Base-by-base conservation (phyloP, 1,140 invertebrate genomes). In the Macrocentrus cingulum region DNA sequence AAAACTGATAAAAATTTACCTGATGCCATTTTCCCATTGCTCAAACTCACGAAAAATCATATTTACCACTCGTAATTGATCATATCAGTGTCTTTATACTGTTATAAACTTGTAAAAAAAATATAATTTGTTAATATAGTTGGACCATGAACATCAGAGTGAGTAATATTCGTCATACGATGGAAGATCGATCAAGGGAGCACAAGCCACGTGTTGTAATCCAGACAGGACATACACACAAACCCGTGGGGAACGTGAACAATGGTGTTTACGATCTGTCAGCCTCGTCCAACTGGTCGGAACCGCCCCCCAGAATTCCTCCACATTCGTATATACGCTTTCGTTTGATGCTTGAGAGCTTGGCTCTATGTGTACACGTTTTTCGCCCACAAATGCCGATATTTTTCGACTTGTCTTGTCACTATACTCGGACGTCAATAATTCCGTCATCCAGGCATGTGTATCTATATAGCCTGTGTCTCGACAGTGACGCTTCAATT, bases 401-500 rank as follows among this genome's bases (percentile, higher is more conserved):
- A 58, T 59, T 59, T 59, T 59, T 59, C 25, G 20, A 23, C 20
- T 34, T 64, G 56, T 53, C 36, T 60, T 65, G 66, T 69, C 66
- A 68, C n/a, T n/a, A n/a, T n/a, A n/a, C 60, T 66, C 62, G 63
- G 62, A 68, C 67, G 64, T 69, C 64, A 66, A 69, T 69, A 69
- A 66, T 37, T 16, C 32, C n/a, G n/a, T n/a, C n/a, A n/a, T 37
- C 29, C 32, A 13, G 29, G 32, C 15, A 37, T 18, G 19, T 37
- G 32, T 51, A 25, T n/a, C 3, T 3, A 23, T 20, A 37, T 19
- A 6, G 18, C 25, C 34, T 18, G 11, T 49, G 13, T 49, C 46
- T 49, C 23, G 6, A 13, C 13, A 15, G 23, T 32, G 46, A 49
- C 18, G 16, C 23, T 51, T 22, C 32, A 51, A 16, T 37, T n/a